Conservation (phyloP, 2,797 vertebrate species). For the Peromyscus attwateri region DNA sequence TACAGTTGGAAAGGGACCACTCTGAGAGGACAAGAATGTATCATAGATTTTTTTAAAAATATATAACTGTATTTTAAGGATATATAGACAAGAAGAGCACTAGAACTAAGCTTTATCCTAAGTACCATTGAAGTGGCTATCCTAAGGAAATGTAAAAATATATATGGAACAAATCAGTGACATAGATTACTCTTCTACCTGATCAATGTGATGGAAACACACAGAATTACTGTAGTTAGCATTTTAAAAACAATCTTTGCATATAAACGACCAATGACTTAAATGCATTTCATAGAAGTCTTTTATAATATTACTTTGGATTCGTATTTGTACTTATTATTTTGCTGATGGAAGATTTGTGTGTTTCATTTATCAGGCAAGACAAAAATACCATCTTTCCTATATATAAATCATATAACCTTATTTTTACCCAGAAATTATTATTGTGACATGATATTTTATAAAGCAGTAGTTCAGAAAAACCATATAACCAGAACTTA, state of each 20-base stretch:
- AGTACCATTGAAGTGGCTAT: not conserved
- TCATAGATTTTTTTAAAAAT: not conserved
- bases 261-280: not conserved
- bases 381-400: not conserved
- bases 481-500: not conserved
- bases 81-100: not conserved
- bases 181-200: not conserved
- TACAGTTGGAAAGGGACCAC: not conserved
- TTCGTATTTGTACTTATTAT: not conserved
- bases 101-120: not conserved
- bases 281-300: not conserved
- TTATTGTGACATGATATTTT: not conserved
- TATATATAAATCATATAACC: not conserved
- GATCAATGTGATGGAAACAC: not conserved
- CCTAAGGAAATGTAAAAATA: not conserved
- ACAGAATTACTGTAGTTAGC: not conserved
- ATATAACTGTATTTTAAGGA: not conserved
- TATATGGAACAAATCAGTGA: not conserved
- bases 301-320: conserved; percentile 37
- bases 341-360: not conserved
- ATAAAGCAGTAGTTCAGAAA: not conserved
- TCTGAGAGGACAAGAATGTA: not conserved
- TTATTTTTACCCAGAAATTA: conserved; percentile 24
- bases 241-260: not conserved
- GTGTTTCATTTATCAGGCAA: conserved; percentile 24